A percentile compares a stretch with the other conserved stretches of the same genome.
Conservation (phyloP, 2,797 vertebrate species). For the Helicolenus hilgendorfi region DNA sequence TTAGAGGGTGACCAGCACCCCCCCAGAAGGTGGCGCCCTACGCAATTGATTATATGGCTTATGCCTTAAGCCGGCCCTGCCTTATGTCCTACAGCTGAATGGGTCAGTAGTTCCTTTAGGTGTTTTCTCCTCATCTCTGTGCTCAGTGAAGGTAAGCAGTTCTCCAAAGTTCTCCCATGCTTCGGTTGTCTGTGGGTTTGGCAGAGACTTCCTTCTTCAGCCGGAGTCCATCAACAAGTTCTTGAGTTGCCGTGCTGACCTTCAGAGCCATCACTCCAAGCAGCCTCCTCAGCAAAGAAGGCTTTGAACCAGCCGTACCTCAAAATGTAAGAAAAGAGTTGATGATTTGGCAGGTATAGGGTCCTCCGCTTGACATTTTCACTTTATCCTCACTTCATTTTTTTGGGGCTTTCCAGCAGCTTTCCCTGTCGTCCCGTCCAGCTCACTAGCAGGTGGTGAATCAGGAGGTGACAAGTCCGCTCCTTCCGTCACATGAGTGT, state of each 20-base stretch:
- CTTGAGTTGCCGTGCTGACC: not conserved
- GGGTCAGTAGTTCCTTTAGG: not conserved
- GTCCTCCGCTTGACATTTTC: not conserved
- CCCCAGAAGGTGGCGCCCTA: too few relatives aligned
- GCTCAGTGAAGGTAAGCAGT: not conserved
- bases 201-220: not conserved
- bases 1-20: too few relatives aligned
- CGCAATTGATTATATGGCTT: too few relatives aligned
- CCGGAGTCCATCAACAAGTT: not conserved
- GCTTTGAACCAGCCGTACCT: not conserved
- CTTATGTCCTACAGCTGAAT: too few relatives aligned
- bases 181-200: not conserved
- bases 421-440: not conserved
- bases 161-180: not conserved
- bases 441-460: not conserved
- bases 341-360: not conserved
- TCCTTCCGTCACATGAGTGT: not conserved
- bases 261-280: not conserved
- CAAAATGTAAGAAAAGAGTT: not conserved
- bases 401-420: not conserved
- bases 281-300: not conserved
- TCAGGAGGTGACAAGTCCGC: not conserved
- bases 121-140: not conserved
- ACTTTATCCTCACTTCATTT: not conserved
- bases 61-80: too few relatives aligned